Base-by-base conservation (phyloP, 2,888 invertebrate genomes). In the Syrista parreyssii region DNA sequence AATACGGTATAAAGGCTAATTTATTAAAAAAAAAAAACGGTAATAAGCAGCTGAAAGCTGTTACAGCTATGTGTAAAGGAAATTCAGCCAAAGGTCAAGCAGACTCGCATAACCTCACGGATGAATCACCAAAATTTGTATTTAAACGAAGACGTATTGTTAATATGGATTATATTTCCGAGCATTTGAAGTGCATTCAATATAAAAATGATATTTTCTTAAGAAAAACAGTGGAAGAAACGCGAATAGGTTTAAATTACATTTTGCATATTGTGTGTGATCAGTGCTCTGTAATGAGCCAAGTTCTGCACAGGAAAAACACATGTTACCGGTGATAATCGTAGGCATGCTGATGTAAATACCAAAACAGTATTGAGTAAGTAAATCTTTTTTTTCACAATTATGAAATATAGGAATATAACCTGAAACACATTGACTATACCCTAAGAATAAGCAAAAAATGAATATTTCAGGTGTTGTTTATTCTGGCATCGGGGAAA, bases 1-100 rank as follows among this genome's bases (percentile, higher is more conserved):
- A 75, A 35, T 78, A 69, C n/a, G 76, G 68, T 75, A 68, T 34
- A 78, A 76, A 73, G 80, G 76, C 34, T 36, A 68, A 55, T 76
- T 76, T 33, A 23, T 68, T n/a, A n/a, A 12, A 76, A 78, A 73
- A 73, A 31, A n/a, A 75, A 76, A 73, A 6, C 3, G 68, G 31
- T 33, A 76, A 76, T 72, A 75, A 80, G 73, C 68, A 71, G 71
- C 23, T 74, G 12, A 79, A 72, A 76, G 72, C 72, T 11, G 76
- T 78, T 31, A 68, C 76, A 30, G 76, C 68, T 73, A 34, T 76
- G 75, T 74, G 31, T 69, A 12, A 11, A 74, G 74, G 71, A 74
- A 77, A 75, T 55, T 68, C 74, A 73, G 32, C 34, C 23, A 31
- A 74, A 77, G 12, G 34, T 34, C 11, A 31, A 33, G 35, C 11